Base-by-base conservation (phyloP, 2,113 vertebrate species). In the Variabilichromis moorii region DNA sequence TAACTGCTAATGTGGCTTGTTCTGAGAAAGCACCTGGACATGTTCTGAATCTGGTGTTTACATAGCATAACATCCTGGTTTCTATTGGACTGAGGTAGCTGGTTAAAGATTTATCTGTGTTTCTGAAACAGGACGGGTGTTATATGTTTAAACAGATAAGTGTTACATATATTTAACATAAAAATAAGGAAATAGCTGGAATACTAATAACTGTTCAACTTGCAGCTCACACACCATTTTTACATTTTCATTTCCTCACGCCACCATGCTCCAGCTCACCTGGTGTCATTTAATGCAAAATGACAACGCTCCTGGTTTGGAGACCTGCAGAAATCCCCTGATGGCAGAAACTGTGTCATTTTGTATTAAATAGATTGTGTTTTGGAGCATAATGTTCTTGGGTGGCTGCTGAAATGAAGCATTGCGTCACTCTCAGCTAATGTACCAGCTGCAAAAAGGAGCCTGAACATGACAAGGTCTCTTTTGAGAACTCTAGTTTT, bases 351-450 rank as follows among this genome's bases (percentile, higher is more conserved):
- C 78, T 16, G 89, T 92, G 94, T 94, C 93, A 90, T 90, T 91
- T 82, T 89, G 81, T 53, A 92, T 95, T 94, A 94, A 92, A 87
- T 68, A 92, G 84, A 91, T 92, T 94, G 93, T 93, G 92, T 94
- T 93, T 85, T 94, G 91, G 93, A 95, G 93, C 94, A 91, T 88
- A 92, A 91, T 90, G 93, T 94, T 94, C 93, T 68, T 73, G 87
- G 50, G 88, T 84, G 89, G 90, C 86, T 80, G 40, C 89, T 83
- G 71, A 85, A 87, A 90, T 85, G 76, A 89, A 66, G 80, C 90
- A n/a, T 61, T 68, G 83, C 85, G 51, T 92, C 89, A 90, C 85
- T 54, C 53, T 50, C 33, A 68, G 61, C 78, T 87, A 40, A 91
- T 83, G 12, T 2, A 81, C 14, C 59, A 55, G 2, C 54, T 12